Evolutionary conservation across 2,113 vertebrate species (phyloP).

Genomic region (Amblyornis subalaris): DNA sequence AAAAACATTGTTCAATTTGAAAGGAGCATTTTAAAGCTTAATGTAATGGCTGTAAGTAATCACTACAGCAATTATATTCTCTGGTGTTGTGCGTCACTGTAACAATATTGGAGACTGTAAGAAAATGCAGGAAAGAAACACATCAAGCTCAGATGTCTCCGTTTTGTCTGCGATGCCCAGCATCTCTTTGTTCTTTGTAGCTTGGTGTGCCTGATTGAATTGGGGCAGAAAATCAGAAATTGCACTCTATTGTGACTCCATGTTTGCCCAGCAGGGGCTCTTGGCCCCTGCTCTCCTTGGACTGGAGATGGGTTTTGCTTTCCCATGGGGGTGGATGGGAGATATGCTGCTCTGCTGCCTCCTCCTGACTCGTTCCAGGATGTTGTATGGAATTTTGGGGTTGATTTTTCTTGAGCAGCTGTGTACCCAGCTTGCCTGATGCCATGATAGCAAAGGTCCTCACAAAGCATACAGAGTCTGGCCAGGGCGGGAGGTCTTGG

Average conservation of each 20-base stretch:
- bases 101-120: not conserved
- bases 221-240: not conserved
- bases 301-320: not conserved
- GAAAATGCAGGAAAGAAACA: not conserved
- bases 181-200: not conserved
- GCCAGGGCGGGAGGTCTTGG: not conserved
- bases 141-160: not conserved
- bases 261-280: not conserved
- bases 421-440: not conserved
- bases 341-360: not conserved
- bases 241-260: not conserved
- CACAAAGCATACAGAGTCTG: not conserved
- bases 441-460: not conserved
- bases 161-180: not conserved
- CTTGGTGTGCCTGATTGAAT: not conserved
- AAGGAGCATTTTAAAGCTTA: slow-evolving; percentile 73
- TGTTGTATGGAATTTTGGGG: not conserved
- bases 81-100: not conserved
- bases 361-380: not conserved
- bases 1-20: slow-evolving; percentile 80
- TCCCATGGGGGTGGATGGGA: not conserved
- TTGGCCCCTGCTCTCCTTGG: not conserved
- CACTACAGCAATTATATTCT: slow-evolving; percentile 60
- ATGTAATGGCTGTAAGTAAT: slow-evolving; percentile 74
- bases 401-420: not conserved